Evolutionary conservation across 2,113 vertebrate genomes (phyloP), one percentile per base, ranked within the genome.

Genomic region (Sisor rabdophorus): DNA sequence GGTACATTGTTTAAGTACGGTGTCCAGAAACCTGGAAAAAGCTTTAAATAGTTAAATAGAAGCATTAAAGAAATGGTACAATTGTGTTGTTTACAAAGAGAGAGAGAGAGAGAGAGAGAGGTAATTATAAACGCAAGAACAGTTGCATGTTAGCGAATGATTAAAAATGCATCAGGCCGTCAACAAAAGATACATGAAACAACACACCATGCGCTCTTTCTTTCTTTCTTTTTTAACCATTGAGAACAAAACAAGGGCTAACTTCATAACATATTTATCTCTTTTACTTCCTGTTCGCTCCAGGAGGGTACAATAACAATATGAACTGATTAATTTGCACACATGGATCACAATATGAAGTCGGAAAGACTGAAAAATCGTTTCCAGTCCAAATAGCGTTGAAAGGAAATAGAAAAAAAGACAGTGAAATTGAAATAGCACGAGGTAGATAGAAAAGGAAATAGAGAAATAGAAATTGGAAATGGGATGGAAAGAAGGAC

Each of bases 101-200:
- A 44, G 40, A 7, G 53, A 61, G 47, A 56, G 71, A 26, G 55
- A 26, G 22, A 71, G 28, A 54, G 64, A 58, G 48, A 52, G 76
- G 76, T 77, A 76, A 78, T 85, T 50, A 71, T 40, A 30, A 84
- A 84, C 84, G 80, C 81, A 84, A 71, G 80, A 84, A 47, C 63
- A 84, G 79, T 55, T 76, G 74, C 78, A 80, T 83, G 84, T 89
- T 88, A 89, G 84, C 81, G 84, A 82, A 81, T 68, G 53, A 91
- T 91, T 88, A 91, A 92, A 91, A 92, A 90, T 89, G 87, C 87
- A 93, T 90, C 86, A 89, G 81, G 78, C 71, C 71, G 79, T 81
- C 83, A 85, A 44, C 71, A 79, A 84, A 83, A 78, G 80, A 86
- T 79, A 84, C 74, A 83, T 76, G 79, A 87, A 89, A 89, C 81